Evolutionary conservation across 2,888 invertebrate genomes (phyloP).

Genomic region (Clunio marinus): DNA sequence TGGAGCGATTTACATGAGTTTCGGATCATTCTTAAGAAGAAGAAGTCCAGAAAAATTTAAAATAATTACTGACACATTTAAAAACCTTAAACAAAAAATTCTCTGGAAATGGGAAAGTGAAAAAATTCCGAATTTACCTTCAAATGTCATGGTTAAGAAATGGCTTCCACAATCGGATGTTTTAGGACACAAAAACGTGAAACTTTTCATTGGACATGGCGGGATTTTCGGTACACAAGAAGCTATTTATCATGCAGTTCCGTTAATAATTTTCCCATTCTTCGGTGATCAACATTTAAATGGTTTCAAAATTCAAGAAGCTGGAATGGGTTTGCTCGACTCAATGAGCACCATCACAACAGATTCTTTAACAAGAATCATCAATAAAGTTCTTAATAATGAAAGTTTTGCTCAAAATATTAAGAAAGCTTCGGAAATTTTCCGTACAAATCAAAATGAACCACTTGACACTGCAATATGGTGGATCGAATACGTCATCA

Average conservation of each 20-base stretch:
- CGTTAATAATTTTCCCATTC: conserved; percentile 52
- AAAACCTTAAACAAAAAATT: conserved; percentile 49
- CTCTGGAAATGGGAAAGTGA: conserved; percentile 52
- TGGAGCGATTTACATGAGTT: conserved; percentile 48
- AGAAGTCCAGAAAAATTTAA: conserved; percentile 47
- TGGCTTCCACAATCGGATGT: conserved; percentile 55
- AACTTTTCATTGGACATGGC: conserved; percentile 56
- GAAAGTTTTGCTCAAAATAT: conserved; percentile 11
- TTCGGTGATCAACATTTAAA: conserved; percentile 53
- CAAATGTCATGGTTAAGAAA: conserved; percentile 49
- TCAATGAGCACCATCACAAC: conserved; percentile 45
- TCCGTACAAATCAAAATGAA: conserved; percentile 8
- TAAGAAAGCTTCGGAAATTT: conserved; percentile 10
- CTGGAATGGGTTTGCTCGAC: conserved; percentile 48
- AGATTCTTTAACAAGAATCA: conserved; percentile 44
- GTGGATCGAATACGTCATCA: conserved; percentile 36
- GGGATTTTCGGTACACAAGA: conserved; percentile 55
- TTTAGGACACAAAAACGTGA: conserved; percentile 54
- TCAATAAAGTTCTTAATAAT: conserved; percentile 43
- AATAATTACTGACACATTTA: conserved; percentile 48
- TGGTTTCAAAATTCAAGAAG: conserved; percentile 45
- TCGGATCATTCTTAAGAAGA: conserved; percentile 51
- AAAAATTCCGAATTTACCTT: conserved; percentile 46
- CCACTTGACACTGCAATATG: conserved; percentile 28
- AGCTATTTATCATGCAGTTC: conserved; percentile 51